Conservation (phyloP, 2,113 vertebrate species). For the Alces alces region DNA sequence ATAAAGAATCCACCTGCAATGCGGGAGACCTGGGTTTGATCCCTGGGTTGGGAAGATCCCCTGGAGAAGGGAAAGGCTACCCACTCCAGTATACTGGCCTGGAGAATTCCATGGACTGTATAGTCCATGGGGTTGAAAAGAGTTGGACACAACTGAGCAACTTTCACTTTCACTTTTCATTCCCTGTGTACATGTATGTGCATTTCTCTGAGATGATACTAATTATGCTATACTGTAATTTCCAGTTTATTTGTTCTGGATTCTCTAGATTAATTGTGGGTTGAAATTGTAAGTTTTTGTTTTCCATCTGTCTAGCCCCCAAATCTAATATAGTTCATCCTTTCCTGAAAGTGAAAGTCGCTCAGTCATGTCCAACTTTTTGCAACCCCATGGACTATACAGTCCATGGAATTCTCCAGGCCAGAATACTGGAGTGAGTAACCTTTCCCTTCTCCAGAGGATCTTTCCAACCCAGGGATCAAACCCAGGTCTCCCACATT, state of each 20-base stretch:
- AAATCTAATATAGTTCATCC: not conserved
- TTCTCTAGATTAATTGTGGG: not conserved
- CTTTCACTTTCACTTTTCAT: not conserved
- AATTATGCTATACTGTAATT: not conserved
- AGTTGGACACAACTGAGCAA: accelerated
- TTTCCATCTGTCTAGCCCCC: not conserved
- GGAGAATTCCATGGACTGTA: not conserved
- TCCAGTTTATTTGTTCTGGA: not conserved
- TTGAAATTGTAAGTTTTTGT: constrained; percentile 15
- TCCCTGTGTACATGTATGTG: not conserved
- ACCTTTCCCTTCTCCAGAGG: not conserved
- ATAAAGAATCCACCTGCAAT: not conserved
- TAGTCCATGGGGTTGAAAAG: not conserved
- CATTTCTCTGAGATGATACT: not conserved
- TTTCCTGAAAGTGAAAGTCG: not conserved
- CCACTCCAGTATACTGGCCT: not conserved
- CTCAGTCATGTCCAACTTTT: not conserved
- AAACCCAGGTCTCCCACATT: not conserved
- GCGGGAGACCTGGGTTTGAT: accelerated
- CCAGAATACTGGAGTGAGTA: not conserved
- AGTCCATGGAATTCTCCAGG: not conserved
- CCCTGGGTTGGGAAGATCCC: not conserved
- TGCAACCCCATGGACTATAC: not conserved
- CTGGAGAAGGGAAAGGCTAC: not conserved
- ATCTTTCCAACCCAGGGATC: not conserved